phyloP scores from a whole-genome alignment of 1,140 invertebrate genomes.

The Neoseiulus cucumeris region DNA sequence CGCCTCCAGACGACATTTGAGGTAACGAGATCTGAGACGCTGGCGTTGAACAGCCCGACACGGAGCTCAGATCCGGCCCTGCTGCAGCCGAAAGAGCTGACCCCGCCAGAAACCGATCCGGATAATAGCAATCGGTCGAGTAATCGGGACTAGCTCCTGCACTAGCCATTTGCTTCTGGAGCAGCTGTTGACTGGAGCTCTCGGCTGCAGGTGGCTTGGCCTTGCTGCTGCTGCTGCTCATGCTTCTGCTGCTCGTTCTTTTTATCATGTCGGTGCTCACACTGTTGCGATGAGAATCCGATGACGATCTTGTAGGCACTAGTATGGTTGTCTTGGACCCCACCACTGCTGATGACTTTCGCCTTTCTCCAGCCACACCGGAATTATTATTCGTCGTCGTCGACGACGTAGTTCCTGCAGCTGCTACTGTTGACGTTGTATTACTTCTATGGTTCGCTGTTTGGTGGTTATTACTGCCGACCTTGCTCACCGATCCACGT shows the following conservation, averaged over 20 bases:
- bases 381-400: background rate
- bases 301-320: slow-evolving; percentile 10
- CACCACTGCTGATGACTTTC: slow-evolving; percentile 9
- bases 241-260: background rate
- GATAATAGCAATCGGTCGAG: background rate
- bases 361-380: slow-evolving; percentile 10
- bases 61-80: background rate
- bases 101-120: background rate
- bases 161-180: background rate
- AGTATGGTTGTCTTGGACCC: slow-evolving; percentile 9
- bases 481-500: slow-evolving; percentile 4
- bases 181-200: background rate
- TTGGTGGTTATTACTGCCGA: slow-evolving; percentile 5
- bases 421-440: slow-evolving; percentile 13
- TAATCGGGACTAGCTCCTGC: background rate
- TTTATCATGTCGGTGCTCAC: slow-evolving; percentile 8
- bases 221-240: background rate
- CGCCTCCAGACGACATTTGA: background rate
- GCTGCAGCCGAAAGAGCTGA: background rate
- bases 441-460: background rate
- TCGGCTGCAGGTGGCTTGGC: background rate
- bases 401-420: background rate
- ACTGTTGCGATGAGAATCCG: slow-evolving; percentile 3
- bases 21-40: background rate
- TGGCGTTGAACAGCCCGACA: slow-evolving; percentile 1